phyloP scores from a whole-genome alignment of 2,113 vertebrate genomes.

The Trichomycterus rosablanca region DNA sequence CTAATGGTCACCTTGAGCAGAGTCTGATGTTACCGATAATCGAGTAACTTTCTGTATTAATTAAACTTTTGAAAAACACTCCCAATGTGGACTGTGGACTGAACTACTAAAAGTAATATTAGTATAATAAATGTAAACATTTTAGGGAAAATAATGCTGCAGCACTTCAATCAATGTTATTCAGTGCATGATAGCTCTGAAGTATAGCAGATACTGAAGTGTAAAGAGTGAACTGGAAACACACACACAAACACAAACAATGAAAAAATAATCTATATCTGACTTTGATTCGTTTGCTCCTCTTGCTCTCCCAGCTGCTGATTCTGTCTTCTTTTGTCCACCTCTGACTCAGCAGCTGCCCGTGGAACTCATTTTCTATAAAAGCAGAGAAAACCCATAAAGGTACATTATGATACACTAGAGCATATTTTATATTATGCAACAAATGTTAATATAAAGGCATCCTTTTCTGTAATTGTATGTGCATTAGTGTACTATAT shows the following conservation, averaged over 20 bases:
- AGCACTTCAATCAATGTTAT: too few species aligned
- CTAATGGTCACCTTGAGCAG: too few species aligned
- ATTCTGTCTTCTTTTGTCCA: constrained; percentile 77
- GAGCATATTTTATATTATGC: too few species aligned
- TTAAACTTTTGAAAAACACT: constrained; percentile 37
- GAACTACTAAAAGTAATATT: too few species aligned
- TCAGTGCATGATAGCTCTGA: too few species aligned
- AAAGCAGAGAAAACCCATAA: constrained; percentile 7
- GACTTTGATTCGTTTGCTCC: constrained; percentile 75
- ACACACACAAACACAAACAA: constrained; percentile 1
- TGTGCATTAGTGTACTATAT: neutral
- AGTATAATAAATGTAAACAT: too few species aligned
- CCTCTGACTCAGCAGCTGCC: constrained; percentile 80
- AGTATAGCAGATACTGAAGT: too few species aligned
- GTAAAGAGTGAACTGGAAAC: too few species aligned
- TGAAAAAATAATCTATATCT: constrained; percentile 32
- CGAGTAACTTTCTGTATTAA: constrained; percentile 16
- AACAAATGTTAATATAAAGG: neutral
- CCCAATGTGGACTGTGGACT: constrained; percentile 24
- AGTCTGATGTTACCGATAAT: constrained; percentile 22
- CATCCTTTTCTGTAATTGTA: neutral
- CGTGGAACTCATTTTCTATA: constrained; percentile 86
- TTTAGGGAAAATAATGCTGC: too few species aligned
- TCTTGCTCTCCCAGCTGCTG: constrained; percentile 69
- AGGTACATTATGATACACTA: too few species aligned